phyloP scores from a whole-genome alignment of 2,888 invertebrate species.

The Pyrgus malvae region DNA sequence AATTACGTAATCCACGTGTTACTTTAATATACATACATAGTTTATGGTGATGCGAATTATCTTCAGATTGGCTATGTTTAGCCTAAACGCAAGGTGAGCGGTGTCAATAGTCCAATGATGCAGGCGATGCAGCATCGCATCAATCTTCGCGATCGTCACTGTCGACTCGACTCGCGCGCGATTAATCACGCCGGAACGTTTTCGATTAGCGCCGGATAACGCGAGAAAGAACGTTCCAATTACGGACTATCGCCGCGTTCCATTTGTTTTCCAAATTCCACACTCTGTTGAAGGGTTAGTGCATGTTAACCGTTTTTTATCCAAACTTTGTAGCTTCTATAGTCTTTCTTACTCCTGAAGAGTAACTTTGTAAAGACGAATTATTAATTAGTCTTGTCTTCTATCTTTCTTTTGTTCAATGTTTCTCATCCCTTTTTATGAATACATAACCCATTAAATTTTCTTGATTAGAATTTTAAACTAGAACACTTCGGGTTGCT shows the following conservation, averaged over 20 bases:
- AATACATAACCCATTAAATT: no score
- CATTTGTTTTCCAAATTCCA: conserved; percentile 34
- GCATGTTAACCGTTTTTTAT: conserved; percentile 14
- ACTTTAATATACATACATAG: no score
- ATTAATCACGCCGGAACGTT: conserved; percentile 73
- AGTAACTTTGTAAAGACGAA: not conserved
- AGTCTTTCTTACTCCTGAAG: not conserved
- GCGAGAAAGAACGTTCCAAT: conserved; percentile 53
- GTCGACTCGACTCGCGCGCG: conserved; percentile 66
- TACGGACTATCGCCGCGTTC: conserved; percentile 47
- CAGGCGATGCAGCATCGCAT: conserved; percentile 48
- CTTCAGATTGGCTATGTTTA: not conserved
- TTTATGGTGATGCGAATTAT: no score
- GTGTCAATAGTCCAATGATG: conserved; percentile 45
- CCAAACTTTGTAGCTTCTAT: conserved; percentile 22
- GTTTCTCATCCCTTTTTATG: no score
- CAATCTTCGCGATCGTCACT: conserved; percentile 72
- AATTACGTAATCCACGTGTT: no score
- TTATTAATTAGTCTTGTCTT: not conserved
- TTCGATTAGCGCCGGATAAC: conserved; percentile 73
- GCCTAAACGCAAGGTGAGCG: conserved; percentile 27
- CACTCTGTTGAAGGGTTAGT: conserved; percentile 29
- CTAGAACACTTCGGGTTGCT: no score
- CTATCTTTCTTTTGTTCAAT: not conserved
- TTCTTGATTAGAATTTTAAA: no score